Evolutionary conservation across 2,888 invertebrate species (phyloP).

Genomic region (Aleiodes leptofemur): DNA sequence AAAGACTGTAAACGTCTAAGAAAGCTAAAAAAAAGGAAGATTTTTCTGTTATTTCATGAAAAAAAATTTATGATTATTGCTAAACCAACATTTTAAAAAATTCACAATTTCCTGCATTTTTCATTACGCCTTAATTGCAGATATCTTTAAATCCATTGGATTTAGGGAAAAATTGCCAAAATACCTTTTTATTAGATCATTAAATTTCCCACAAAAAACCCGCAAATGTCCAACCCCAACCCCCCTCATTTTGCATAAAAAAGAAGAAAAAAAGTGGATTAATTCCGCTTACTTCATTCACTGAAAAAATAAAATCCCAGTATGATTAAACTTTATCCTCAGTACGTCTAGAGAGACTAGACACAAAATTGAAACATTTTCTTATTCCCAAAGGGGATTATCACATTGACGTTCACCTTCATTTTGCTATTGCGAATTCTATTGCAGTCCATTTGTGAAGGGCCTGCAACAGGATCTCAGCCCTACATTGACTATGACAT

Average conservation of each 20-base stretch:
- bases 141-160: no score
- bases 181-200: no score
- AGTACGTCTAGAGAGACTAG: background rate
- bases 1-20: no score
- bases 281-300: background rate
- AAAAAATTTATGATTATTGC: no score
- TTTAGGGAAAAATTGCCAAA: no score
- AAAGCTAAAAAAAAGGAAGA: no score
- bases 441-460: constrained; percentile 25
- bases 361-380: constrained; percentile 39
- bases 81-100: no score
- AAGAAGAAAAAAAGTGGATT: background rate
- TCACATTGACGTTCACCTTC: constrained; percentile 30
- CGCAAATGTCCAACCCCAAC: no score
- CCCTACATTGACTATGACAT: background rate
- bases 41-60: no score
- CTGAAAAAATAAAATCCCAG: background rate
- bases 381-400: constrained; percentile 36
- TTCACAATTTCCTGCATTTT: no score
- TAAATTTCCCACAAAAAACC: no score
- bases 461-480: constrained; percentile 1
- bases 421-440: constrained; percentile 33
- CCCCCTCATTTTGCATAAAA: background rate
- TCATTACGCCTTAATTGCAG: no score
- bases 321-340: constrained; percentile 24